phyloP scores from a whole-genome alignment of 2,797 vertebrate species.

The Eospalax fontanierii region DNA sequence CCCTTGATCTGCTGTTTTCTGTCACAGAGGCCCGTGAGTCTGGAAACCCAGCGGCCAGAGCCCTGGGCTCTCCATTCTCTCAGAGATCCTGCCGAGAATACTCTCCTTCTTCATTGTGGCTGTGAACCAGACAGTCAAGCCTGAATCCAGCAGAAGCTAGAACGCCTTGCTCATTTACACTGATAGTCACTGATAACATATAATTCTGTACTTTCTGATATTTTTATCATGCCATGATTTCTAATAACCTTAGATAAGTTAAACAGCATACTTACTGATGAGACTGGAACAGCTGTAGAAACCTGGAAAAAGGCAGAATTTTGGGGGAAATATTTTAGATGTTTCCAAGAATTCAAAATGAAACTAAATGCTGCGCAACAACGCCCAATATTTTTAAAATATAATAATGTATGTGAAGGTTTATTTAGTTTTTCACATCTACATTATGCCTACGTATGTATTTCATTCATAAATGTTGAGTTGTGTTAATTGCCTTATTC shows the following conservation, averaged over 20 bases:
- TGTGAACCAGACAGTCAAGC: background rate
- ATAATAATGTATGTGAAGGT: background rate
- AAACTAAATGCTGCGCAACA: background rate
- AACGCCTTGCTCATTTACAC: background rate
- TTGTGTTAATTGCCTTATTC: background rate
- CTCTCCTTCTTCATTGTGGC: background rate
- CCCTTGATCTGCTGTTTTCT: background rate
- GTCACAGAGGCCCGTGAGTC: background rate
- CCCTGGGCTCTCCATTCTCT: background rate
- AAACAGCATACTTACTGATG: background rate
- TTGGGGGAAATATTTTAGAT: background rate
- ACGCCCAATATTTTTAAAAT: background rate
- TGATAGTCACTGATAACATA: background rate
- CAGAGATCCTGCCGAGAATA: background rate
- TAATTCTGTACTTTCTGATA: background rate
- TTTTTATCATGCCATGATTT: background rate
- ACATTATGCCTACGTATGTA: background rate
- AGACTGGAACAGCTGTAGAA: background rate
- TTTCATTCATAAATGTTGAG: background rate
- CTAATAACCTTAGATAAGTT: slow-evolving; percentile 31
- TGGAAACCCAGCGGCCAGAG: background rate
- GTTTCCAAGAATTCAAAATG: background rate
- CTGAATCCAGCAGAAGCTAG: background rate
- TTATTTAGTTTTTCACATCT: background rate
- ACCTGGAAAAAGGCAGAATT: too few species aligned